Conservation (phyloP, 53 echinoderm and acorn worm genomes). For the Echinometra lucunter region DNA sequence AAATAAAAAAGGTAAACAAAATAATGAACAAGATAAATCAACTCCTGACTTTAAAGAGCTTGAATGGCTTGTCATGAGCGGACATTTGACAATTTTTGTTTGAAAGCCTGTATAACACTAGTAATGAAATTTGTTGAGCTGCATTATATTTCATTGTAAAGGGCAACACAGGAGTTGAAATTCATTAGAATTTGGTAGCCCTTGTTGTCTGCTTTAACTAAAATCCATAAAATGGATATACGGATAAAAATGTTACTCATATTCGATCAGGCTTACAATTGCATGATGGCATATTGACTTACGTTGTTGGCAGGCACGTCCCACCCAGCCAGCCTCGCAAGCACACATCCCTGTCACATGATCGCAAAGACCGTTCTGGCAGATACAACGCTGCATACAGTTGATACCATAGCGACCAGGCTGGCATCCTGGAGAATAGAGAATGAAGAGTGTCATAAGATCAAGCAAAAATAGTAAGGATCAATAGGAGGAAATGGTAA, state of each 20-base stretch:
- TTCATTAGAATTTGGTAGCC: too few species aligned
- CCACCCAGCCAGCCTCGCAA: constrained; percentile 83
- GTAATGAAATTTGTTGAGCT: too few species aligned
- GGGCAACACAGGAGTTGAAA: too few species aligned
- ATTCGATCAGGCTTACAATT: too few species aligned
- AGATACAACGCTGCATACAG: constrained; percentile 79
- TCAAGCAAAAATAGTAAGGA: neutral
- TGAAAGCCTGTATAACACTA: too few species aligned
- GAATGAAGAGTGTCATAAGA: neutral
- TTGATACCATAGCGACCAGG: constrained; percentile 78
- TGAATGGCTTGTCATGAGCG: too few species aligned
- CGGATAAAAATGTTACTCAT: too few species aligned
- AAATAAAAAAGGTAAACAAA: neutral
- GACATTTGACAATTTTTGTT: too few species aligned
- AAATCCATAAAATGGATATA: neutral
- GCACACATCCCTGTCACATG: constrained; percentile 87
- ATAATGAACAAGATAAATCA: neutral
- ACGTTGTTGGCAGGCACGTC: constrained; percentile 81
- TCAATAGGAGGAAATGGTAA: too few species aligned
- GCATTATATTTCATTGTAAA: too few species aligned
- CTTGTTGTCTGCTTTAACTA: too few species aligned
- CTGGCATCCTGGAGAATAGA: constrained; percentile 67
- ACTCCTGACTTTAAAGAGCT: neutral
- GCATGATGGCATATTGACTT: constrained; percentile 16
- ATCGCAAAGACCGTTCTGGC: constrained; percentile 85